Conservation (phyloP, 2,888 invertebrate genomes). For the Erebia palarica region DNA sequence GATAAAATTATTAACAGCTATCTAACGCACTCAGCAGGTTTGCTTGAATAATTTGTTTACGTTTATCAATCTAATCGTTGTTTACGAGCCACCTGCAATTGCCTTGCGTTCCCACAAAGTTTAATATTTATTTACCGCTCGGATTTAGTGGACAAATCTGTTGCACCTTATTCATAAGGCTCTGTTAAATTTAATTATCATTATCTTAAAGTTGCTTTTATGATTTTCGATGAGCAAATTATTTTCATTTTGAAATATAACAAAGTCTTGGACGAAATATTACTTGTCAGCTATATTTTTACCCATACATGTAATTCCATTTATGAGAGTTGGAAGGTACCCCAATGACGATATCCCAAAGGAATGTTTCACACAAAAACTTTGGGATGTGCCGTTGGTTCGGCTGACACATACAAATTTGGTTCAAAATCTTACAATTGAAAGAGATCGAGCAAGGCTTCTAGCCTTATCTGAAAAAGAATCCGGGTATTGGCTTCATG, state of each 20-base stretch:
- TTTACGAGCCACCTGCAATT: constrained; percentile 36
- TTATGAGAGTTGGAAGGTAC: too few species aligned
- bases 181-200: constrained; percentile 17
- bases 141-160: constrained; percentile 26
- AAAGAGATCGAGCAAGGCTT: too few species aligned
- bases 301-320: too few species aligned
- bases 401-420: too few species aligned
- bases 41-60: constrained; percentile 39
- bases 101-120: constrained; percentile 31
- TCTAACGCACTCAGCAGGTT: constrained; percentile 39
- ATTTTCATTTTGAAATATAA: background rate
- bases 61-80: constrained; percentile 36
- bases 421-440: too few species aligned
- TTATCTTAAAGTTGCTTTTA: background rate
- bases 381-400: too few species aligned
- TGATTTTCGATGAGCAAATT: background rate
- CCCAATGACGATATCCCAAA: too few species aligned
- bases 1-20: constrained; percentile 41
- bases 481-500: too few species aligned
- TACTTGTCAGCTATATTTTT: background rate
- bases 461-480: too few species aligned
- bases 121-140: constrained; percentile 27
- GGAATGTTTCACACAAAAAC: too few species aligned
- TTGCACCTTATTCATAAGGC: constrained; percentile 18
- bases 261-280: too few species aligned